phyloP scores from a whole-genome alignment of 1,140 invertebrate genomes.

The Drosophila watanabei region DNA sequence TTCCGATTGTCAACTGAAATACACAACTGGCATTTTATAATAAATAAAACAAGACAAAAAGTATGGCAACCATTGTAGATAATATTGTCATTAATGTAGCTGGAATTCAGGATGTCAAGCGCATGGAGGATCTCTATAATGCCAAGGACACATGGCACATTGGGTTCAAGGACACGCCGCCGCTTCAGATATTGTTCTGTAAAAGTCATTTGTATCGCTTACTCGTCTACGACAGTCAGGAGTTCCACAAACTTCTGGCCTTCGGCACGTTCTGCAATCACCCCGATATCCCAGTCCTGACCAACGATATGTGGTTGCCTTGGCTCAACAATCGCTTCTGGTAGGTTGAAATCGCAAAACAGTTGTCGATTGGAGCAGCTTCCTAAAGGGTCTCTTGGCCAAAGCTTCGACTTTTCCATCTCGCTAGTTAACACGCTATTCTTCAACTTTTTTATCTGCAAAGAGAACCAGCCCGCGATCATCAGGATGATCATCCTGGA shows the following conservation, averaged over 20 bases:
- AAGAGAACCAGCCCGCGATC: not conserved
- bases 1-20: conserved; percentile 5
- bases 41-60: not conserved
- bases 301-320: conserved; percentile 58
- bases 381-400: not conserved
- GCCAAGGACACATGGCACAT: conserved; percentile 4
- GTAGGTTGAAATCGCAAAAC: conserved; percentile 17
- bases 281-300: conserved; percentile 55
- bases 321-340: conserved; percentile 64
- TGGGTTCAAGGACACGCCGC: conserved; percentile 37
- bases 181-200: conserved; percentile 25
- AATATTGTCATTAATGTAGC: conserved; percentile 39
- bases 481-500: conserved; percentile 38
- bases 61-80: conserved; percentile 5
- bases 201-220: conserved; percentile 53
- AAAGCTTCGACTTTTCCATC: conserved; percentile 49
- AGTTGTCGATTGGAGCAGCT: not conserved
- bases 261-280: conserved; percentile 59
- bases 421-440: conserved; percentile 60
- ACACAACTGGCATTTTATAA: conserved; percentile 3
- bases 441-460: conserved; percentile 53
- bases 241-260: conserved; percentile 14
- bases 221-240: conserved; percentile 6
- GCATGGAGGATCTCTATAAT: conserved; percentile 30
- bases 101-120: conserved; percentile 17